A percentile compares a stretch with the other conserved stretches of the same genome.
phyloP scores from a whole-genome alignment of 2,888 invertebrate genomes.

The Phortica magna region DNA sequence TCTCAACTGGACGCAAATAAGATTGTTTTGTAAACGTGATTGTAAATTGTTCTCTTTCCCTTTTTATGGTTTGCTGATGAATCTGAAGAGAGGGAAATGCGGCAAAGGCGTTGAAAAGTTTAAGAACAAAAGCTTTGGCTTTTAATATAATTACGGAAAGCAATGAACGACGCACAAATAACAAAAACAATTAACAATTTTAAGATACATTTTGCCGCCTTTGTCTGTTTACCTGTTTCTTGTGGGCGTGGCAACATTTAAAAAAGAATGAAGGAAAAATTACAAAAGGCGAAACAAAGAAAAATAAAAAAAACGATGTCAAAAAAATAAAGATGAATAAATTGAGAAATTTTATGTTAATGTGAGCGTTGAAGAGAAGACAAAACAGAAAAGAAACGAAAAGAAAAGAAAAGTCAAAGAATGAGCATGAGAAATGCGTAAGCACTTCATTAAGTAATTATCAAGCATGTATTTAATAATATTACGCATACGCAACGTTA shows the following conservation, averaged over 20 bases:
- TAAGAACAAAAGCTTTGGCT: neutral
- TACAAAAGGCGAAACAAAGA: neutral
- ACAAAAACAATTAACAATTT: slow-evolving; percentile 29
- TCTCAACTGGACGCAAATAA: too few species aligned
- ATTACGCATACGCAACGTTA: slow-evolving; percentile 1
- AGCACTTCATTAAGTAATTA: slow-evolving; percentile 38
- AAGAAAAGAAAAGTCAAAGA: neutral
- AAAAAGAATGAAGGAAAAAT: too few species aligned
- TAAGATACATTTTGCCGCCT: slow-evolving; percentile 22
- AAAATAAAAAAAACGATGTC: neutral
- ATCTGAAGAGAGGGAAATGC: too few species aligned
- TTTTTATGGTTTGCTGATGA: too few species aligned
- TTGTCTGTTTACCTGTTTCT: neutral
- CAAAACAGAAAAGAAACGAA: neutral
- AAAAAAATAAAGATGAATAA: neutral
- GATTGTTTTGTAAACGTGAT: too few species aligned
- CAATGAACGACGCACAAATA: neutral
- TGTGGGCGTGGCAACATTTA: neutral
- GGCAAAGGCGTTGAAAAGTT: too few species aligned
- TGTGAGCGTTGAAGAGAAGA: neutral
- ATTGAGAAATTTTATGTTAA: too few species aligned
- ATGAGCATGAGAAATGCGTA: neutral
- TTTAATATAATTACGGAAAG: slow-evolving; percentile 8
- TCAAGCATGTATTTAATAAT: neutral
- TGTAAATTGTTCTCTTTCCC: too few species aligned